Evolutionary conservation across 2,888 invertebrate genomes (phyloP).

Genomic region (Phalera bucephala): DNA sequence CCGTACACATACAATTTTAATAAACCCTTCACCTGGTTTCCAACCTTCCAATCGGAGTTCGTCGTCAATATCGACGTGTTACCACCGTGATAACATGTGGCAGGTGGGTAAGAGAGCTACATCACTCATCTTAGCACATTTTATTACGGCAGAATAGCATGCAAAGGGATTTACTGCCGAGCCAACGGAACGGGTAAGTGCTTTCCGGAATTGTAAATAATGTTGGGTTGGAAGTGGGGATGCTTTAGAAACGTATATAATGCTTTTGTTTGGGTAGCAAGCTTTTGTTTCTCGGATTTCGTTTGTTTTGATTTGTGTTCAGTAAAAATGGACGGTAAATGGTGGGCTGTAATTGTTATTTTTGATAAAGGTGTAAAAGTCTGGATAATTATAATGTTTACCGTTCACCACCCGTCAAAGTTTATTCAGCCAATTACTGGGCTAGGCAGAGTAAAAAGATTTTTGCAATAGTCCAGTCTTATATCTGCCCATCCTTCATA

Average conservation of each 20-base stretch:
- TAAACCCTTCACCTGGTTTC: not conserved
- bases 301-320: too few relatives aligned
- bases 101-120: constrained; percentile 6
- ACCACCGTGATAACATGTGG: constrained; percentile 1
- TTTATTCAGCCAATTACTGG: too few relatives aligned
- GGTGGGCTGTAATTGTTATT: too few relatives aligned
- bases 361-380: too few relatives aligned
- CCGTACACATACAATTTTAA: constrained; percentile 1
- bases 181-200: not conserved
- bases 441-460: too few relatives aligned
- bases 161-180: constrained; percentile 7
- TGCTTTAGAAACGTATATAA: not conserved
- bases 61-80: constrained; percentile 7
- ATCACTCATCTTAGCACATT: constrained; percentile 5
- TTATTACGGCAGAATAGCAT: constrained; percentile 5
- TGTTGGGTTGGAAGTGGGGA: not conserved
- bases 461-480: too few relatives aligned
- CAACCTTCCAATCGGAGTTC: not conserved
- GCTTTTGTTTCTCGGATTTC: too few relatives aligned
- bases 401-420: too few relatives aligned
- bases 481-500: too few relatives aligned
- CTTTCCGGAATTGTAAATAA: not conserved
- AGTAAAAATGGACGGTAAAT: too few relatives aligned
- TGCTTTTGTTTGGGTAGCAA: too few relatives aligned
- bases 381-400: too few relatives aligned